Conservation (phyloP, 2,113 vertebrate species). For the Platanista minor region DNA sequence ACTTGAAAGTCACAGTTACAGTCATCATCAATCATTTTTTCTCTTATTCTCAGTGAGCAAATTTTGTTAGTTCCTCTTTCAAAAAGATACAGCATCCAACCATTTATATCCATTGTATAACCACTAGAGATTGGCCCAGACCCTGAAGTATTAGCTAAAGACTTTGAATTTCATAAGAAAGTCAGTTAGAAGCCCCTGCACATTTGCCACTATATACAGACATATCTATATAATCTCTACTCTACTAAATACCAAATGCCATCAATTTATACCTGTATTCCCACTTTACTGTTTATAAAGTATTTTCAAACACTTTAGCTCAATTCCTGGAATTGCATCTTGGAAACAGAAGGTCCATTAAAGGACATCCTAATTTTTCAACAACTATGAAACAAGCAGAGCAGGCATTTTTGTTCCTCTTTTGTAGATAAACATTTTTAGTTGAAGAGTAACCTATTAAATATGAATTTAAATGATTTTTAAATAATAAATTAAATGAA, state of each 20-base stretch:
- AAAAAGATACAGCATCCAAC: not conserved
- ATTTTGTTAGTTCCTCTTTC: not conserved
- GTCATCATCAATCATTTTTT: not conserved
- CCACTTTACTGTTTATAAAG: not conserved
- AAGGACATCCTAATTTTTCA: not conserved
- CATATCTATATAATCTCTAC: not conserved
- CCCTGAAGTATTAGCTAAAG: not conserved
- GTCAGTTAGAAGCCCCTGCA: not conserved
- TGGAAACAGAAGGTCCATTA: not conserved
- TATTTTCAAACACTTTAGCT: slow-evolving; percentile 2
- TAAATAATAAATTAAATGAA: not conserved
- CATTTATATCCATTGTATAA: not conserved
- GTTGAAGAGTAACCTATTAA: not conserved
- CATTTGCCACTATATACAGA: not conserved
- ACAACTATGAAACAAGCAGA: not conserved
- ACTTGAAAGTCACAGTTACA: not conserved
- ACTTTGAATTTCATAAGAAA: not conserved
- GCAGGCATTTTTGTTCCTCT: not conserved
- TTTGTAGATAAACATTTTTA: not conserved
- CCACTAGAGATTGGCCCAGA: not conserved
- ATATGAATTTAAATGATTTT: slow-evolving; percentile 5
- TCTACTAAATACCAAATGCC: not conserved
- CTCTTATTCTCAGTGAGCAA: not conserved
- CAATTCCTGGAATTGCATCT: slow-evolving; percentile 7
- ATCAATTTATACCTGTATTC: not conserved